Evolutionary conservation across 2,797 vertebrate species (phyloP), one percentile per base, ranked within the genome.

Genomic region (Acanthornis magna): DNA sequence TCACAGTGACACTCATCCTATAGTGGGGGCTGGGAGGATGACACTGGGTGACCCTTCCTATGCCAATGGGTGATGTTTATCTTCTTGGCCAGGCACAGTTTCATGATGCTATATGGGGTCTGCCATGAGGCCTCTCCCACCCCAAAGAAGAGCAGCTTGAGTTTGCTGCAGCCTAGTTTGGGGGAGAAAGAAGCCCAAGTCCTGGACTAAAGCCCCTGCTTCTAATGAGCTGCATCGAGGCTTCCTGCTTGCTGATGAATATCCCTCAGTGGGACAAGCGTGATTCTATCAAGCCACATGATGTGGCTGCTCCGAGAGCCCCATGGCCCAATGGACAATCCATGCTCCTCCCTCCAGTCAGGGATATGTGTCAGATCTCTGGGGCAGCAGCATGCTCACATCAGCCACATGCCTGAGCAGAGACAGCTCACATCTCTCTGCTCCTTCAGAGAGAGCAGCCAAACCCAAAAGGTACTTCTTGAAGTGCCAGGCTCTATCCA

Each of bases 301-400:
- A 47, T 0, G 0, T 53, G 47, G 38, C 70, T 75, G 32, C 32
- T 78, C 3, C 0, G 2, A 65, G 45, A 81, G 27, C 9, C 10
- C 23, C 21, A 7, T 19, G n/a, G 54, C 51, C 25, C 40, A 47
- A 43, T 1, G 1, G 40, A 53, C 68, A 58, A 58, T 65, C 42
- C 23, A 5, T 1, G 1, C 6, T 72, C 2, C 1, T 47, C 29
- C 21, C 50, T 86, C 54, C 58, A 50, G 38, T 17, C 30, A 45
- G 25, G 10, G 26, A 30, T 16, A 26, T 0, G 0, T 36, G 57
- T 78, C 34, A 27, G 27, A 53, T 74, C 43, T 29, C 30, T 16
- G 19, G 40, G 47, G 27, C 36, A 72, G 85, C 36, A 71, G n/a
- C 60, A 40, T 34, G 47, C 55, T 48, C 3, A 2, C 36, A 68